Percentiles rank a stretch among this genome's conserved stretches.
Evolutionary conservation across 2,797 vertebrate genomes (phyloP).

Genomic region (Oreonectes daqikongensis): DNA sequence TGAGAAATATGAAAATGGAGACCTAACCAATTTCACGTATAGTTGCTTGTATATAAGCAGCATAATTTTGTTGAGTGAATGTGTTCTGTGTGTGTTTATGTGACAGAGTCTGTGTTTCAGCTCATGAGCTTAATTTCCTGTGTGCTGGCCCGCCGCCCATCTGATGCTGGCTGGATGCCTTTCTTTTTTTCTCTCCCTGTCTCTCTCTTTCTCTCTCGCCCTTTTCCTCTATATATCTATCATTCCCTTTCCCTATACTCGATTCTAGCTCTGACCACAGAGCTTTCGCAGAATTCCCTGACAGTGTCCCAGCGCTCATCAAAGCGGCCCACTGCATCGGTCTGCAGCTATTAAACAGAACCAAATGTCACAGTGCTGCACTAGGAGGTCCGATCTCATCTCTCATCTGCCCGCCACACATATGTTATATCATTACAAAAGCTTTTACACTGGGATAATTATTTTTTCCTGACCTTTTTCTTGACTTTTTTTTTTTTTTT

Average conservation of each 20-base stretch:
- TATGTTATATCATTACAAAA: neutral
- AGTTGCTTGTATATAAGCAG: slow-evolving; percentile 18
- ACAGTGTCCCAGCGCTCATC: slow-evolving; percentile 18
- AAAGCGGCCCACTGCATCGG: slow-evolving; percentile 3
- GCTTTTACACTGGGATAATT: neutral
- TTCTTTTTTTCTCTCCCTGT: neutral
- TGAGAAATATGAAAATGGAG: slow-evolving; percentile 21
- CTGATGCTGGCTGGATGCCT: slow-evolving; percentile 27
- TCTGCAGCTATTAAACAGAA: slow-evolving; percentile 30
- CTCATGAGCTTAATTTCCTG: slow-evolving; percentile 63
- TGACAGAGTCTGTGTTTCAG: slow-evolving; percentile 32
- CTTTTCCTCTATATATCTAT: too few relatives aligned
- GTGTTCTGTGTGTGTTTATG: slow-evolving; percentile 30
- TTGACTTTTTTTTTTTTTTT: too few relatives aligned
- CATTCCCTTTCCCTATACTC: slow-evolving; percentile 15
- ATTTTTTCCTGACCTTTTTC: too few relatives aligned
- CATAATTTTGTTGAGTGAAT: slow-evolving; percentile 27
- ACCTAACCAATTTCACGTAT: slow-evolving; percentile 34
- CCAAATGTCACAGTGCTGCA: slow-evolving; percentile 32
- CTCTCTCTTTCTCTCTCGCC: neutral
- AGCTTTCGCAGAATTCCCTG: slow-evolving; percentile 41
- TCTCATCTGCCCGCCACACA: neutral
- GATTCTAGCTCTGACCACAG: slow-evolving; percentile 31
- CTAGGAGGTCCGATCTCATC: slow-evolving; percentile 23
- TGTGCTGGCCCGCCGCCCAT: slow-evolving; percentile 53